A percentile compares a stretch with the other conserved stretches of the same genome.
phyloP scores from a whole-genome alignment of 1,140 invertebrate species.

The Carposina sasakii region DNA sequence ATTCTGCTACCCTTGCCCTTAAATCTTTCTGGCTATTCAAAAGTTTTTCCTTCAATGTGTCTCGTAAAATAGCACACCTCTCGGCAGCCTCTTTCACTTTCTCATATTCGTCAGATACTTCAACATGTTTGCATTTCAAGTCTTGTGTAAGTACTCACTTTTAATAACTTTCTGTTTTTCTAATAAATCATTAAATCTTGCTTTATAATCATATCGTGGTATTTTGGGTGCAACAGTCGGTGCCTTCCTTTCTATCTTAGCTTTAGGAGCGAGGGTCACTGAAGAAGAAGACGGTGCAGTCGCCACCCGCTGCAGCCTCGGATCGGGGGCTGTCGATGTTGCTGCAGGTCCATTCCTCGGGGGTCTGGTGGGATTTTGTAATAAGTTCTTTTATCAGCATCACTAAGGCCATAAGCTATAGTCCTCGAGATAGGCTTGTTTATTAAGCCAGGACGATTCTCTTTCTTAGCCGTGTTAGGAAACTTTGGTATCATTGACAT shows the following conservation, averaged over 20 bases:
- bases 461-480: conserved; percentile 41
- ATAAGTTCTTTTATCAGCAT: conserved; percentile 52
- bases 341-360: conserved; percentile 27
- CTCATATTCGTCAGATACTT: conserved; percentile 68
- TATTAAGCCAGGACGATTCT: conserved; percentile 45
- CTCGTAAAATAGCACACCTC: conserved; percentile 35
- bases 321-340: conserved; percentile 32
- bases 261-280: conserved; percentile 38
- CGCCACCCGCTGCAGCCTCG: conserved; percentile 47
- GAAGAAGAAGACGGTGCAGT: conserved; percentile 38
- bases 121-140: conserved; percentile 69
- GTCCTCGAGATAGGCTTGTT: conserved; percentile 40
- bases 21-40: conserved; percentile 49
- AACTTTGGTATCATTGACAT: conserved; percentile 62
- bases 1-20: conserved; percentile 43
- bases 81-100: conserved; percentile 58
- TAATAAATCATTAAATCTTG: conserved; percentile 73
- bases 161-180: conserved; percentile 74
- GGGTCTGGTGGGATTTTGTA: conserved; percentile 54
- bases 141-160: conserved; percentile 67
- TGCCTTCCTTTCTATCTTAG: conserved; percentile 49
- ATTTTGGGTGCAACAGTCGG: conserved; percentile 59
- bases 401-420: conserved; percentile 46
- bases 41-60: conserved; percentile 51
- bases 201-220: conserved; percentile 74